These are phyloP conservation scores for Genyomyrus donnyi DNA, from an alignment of 2,113 vertebrate species.

Conservation along the genomic window DNA sequence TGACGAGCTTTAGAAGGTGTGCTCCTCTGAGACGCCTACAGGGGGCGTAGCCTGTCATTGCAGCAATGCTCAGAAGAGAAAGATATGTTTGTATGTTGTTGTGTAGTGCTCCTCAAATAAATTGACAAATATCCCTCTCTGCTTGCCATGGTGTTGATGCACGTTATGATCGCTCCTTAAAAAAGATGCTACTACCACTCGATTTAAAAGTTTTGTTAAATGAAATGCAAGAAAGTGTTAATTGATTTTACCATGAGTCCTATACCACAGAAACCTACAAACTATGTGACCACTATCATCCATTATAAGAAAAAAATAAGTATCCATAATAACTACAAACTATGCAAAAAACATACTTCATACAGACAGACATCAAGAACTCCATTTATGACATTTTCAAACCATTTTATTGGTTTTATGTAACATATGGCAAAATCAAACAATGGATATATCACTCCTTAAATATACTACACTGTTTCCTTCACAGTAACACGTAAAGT, in stretches of 20 bases:
- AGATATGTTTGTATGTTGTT: background rate
- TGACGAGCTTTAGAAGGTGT: slow-evolving; percentile 25
- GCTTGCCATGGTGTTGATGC: background rate
- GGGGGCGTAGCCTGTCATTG: background rate
- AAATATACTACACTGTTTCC: background rate
- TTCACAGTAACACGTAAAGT: slow-evolving; percentile 23
- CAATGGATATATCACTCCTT: background rate
- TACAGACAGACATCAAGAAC: background rate
- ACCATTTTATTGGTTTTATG: background rate
- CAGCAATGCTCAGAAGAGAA: background rate
- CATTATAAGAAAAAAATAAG: background rate
- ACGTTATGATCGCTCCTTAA: background rate
- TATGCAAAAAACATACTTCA: background rate
- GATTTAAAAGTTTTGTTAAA: background rate
- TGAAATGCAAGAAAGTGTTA: background rate
- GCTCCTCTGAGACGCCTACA: slow-evolving; percentile 18
- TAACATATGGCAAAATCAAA: background rate
- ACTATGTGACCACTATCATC: background rate
- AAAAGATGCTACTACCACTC: background rate
- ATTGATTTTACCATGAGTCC: background rate
- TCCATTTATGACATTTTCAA: background rate
- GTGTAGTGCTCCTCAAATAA: slow-evolving; percentile 22
- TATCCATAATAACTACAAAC: background rate
- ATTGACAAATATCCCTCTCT: slow-evolving; percentile 2
- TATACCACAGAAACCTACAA: background rate